phyloP scores from a whole-genome alignment of 2,888 invertebrate species.

The Doris montereyensis region DNA sequence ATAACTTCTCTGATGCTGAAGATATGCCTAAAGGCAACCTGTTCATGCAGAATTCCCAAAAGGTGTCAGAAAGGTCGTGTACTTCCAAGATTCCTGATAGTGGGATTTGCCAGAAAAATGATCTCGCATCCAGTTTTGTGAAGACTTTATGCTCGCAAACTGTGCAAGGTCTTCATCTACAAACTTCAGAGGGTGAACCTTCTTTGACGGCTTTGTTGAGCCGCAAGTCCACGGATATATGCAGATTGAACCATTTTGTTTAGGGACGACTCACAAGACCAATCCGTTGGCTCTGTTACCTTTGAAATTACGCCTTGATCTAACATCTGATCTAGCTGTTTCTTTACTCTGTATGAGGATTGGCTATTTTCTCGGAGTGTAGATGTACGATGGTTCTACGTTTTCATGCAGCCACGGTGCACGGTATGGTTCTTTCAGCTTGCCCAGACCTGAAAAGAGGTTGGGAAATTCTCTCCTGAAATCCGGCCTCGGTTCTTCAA shows the following conservation, averaged over 20 bases:
- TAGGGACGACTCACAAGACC: constrained; percentile 61
- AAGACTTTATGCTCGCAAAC: constrained; percentile 42
- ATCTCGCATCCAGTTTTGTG: constrained; percentile 45
- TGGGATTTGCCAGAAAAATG: constrained; percentile 48
- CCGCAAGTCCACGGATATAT: constrained; percentile 36
- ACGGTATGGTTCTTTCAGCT: neutral
- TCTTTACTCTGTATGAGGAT: constrained; percentile 60
- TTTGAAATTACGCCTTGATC: constrained; percentile 47
- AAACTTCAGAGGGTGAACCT: constrained; percentile 41
- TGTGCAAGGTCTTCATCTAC: constrained; percentile 43
- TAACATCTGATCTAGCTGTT: too few relatives aligned
- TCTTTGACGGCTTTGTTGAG: constrained; percentile 11
- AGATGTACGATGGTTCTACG: too few relatives aligned
- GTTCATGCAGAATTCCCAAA: constrained; percentile 13
- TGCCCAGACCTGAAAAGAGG: constrained; percentile 27
- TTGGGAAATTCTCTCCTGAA: too few relatives aligned
- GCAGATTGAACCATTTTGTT: constrained; percentile 41
- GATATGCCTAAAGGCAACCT: constrained; percentile 2
- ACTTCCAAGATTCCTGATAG: constrained; percentile 20
- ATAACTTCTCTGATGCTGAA: constrained; percentile 17
- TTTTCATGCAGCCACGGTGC: too few relatives aligned
- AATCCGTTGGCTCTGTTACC: too few relatives aligned
- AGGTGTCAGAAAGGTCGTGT: constrained; percentile 17
- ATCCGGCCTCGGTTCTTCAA: neutral
- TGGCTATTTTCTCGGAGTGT: constrained; percentile 60